These are phyloP conservation scores for Holcopasites calliopsidis DNA, from an alignment of 1,140 invertebrate genomes.

Conservation along the genomic window DNA sequence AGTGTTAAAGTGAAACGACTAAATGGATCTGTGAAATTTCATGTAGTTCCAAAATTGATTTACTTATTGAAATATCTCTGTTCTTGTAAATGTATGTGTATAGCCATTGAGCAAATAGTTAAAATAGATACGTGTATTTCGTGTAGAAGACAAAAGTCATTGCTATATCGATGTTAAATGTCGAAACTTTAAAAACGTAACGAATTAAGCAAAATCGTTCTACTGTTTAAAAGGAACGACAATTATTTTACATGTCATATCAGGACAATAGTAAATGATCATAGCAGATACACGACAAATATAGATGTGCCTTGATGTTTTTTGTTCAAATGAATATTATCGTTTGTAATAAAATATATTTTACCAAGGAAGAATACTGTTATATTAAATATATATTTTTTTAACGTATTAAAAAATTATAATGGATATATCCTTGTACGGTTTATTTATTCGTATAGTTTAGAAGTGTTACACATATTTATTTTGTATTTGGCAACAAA, in stretches of 20 bases:
- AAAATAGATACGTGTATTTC: slow-evolving; percentile 22
- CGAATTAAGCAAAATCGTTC: slow-evolving; percentile 8
- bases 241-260: slow-evolving; percentile 37
- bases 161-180: slow-evolving; percentile 54
- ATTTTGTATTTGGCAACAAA: slow-evolving; percentile 67
- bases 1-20: background rate
- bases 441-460: slow-evolving; percentile 20
- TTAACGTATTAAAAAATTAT: too few species aligned
- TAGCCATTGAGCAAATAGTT: slow-evolving; percentile 19
- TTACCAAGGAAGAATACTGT: slow-evolving; percentile 33
- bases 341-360: slow-evolving; percentile 57
- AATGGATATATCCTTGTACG: background rate
- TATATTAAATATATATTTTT: slow-evolving; percentile 24
- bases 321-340: slow-evolving; percentile 56
- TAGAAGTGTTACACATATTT: slow-evolving; percentile 56
- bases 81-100: slow-evolving; percentile 28
- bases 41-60: slow-evolving; percentile 11
- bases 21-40: background rate
- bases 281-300: slow-evolving; percentile 50
- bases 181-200: slow-evolving; percentile 51
- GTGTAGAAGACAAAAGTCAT: slow-evolving; percentile 25
- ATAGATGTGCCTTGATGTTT: slow-evolving; percentile 70
- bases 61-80: slow-evolving; percentile 31
- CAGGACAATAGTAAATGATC: slow-evolving; percentile 50
- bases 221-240: slow-evolving; percentile 18